A percentile compares a stretch with the other conserved stretches of the same genome.
Evolutionary conservation across 2,888 invertebrate genomes (phyloP).

Genomic region (Liodrosophila aerea): DNA sequence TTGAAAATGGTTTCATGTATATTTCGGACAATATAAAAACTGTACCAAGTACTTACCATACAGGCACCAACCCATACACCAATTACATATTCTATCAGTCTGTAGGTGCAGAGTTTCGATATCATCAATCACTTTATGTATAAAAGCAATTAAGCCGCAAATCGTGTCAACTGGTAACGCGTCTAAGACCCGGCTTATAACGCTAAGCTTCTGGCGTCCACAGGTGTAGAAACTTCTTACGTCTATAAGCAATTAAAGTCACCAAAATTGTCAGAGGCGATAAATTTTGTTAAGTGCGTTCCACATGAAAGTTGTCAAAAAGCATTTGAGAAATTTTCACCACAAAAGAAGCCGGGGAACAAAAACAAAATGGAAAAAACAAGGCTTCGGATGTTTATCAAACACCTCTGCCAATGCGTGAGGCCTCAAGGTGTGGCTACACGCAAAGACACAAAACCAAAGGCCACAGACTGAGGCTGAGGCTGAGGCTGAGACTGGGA

Average conservation of each 20-base stretch:
- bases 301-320: constrained; percentile 77
- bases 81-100: no score
- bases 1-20: no score
- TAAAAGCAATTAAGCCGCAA: constrained; percentile 65
- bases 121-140: constrained; percentile 61
- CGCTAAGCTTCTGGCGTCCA: constrained; percentile 12
- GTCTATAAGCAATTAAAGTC: constrained; percentile 72
- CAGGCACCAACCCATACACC: no score
- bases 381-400: constrained; percentile 64
- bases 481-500: no score
- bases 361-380: constrained; percentile 32
- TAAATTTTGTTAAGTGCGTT: constrained; percentile 79
- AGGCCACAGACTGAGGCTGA: constrained; percentile 26
- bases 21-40: no score
- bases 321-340: constrained; percentile 68
- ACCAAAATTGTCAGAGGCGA: constrained; percentile 73
- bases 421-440: constrained; percentile 67
- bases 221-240: constrained; percentile 56
- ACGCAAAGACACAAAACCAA: constrained; percentile 38
- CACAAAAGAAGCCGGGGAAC: neutral
- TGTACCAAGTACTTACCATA: no score
- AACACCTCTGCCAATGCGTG: constrained; percentile 71
- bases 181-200: constrained; percentile 35
- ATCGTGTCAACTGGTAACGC: constrained; percentile 64
- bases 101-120: neutral